Evolutionary conservation across 2,888 invertebrate species (phyloP).

Genomic region (Dolichomitus sp.): DNA sequence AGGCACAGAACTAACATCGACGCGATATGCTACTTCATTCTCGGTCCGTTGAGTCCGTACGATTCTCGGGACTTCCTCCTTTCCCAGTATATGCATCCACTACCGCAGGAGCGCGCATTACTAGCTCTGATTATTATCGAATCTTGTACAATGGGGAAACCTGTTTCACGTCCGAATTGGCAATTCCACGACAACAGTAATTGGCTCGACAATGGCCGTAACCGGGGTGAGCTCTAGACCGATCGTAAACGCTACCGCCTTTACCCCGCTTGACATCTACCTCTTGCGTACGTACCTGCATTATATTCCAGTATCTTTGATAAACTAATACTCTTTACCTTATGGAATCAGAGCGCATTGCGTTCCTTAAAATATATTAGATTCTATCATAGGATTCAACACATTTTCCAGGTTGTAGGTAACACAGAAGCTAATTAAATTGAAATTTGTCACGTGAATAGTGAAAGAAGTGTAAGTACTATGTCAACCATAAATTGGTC

Average conservation of each 20-base stretch:
- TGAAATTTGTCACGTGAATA: neutral
- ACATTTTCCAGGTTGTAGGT: too few species aligned
- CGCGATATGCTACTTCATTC: constrained; percentile 7
- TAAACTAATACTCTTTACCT: neutral
- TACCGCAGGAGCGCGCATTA: constrained; percentile 48
- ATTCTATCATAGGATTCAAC: neutral
- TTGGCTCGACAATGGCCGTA: constrained; percentile 56
- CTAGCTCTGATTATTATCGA: constrained; percentile 63
- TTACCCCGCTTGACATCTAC: constrained; percentile 1
- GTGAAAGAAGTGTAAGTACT: neutral
- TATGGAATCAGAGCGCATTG: too few species aligned
- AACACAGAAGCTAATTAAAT: neutral
- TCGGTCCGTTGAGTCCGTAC: constrained; percentile 20
- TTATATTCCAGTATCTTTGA: neutral
- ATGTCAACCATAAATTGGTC: neutral
- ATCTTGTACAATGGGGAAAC: constrained; percentile 57
- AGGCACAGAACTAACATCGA: constrained; percentile 17
- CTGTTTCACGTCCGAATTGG: constrained; percentile 60
- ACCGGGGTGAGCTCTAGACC: constrained; percentile 32
- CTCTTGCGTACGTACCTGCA: constrained; percentile 7
- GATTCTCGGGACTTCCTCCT: constrained; percentile 22
- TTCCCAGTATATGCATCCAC: constrained; percentile 11
- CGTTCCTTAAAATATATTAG: neutral
- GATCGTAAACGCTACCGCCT: constrained; percentile 31
- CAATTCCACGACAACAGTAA: constrained; percentile 59